Conservation (phyloP, 1,140 invertebrate genomes). For the Tetraneura akinire region DNA sequence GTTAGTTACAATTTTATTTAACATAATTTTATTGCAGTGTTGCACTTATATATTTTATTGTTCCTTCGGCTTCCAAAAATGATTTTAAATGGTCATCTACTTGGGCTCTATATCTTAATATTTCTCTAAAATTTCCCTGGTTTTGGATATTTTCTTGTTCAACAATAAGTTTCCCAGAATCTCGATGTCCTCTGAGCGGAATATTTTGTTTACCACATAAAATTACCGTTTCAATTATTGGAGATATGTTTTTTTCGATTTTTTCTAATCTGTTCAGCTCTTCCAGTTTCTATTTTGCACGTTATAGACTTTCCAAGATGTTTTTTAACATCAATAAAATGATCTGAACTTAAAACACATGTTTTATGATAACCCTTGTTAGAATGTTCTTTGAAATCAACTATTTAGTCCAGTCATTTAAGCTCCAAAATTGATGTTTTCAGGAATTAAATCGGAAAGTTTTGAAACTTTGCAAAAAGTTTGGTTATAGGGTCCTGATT, state of each 20-base stretch:
- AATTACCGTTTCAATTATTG: background rate
- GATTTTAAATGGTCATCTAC: background rate
- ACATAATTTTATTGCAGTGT: slow-evolving; percentile 52
- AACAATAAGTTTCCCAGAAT: background rate
- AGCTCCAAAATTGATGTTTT: too few species aligned
- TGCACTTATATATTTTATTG: slow-evolving; percentile 51
- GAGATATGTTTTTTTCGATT: slow-evolving; percentile 2
- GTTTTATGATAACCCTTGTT: background rate
- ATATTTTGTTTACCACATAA: too few species aligned
- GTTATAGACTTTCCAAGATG: too few species aligned
- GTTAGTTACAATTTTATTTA: slow-evolving; percentile 50
- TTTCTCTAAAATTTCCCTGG: slow-evolving; percentile 14
- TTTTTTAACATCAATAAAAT: too few species aligned
- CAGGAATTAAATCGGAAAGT: too few species aligned
- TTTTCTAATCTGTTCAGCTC: background rate
- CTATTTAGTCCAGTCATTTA: too few species aligned
- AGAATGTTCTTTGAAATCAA: slow-evolving; percentile 4
- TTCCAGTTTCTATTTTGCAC: slow-evolving; percentile 1
- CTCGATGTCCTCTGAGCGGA: too few species aligned
- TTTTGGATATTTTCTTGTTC: slow-evolving; percentile 16
- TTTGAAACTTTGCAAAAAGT: too few species aligned
- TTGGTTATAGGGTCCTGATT: too few species aligned
- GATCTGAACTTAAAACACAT: too few species aligned
- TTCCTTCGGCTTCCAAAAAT: slow-evolving; percentile 22
- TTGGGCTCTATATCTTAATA: background rate